phyloP scores from a whole-genome alignment of 1,140 invertebrate genomes.

The Heterodera carotae region DNA sequence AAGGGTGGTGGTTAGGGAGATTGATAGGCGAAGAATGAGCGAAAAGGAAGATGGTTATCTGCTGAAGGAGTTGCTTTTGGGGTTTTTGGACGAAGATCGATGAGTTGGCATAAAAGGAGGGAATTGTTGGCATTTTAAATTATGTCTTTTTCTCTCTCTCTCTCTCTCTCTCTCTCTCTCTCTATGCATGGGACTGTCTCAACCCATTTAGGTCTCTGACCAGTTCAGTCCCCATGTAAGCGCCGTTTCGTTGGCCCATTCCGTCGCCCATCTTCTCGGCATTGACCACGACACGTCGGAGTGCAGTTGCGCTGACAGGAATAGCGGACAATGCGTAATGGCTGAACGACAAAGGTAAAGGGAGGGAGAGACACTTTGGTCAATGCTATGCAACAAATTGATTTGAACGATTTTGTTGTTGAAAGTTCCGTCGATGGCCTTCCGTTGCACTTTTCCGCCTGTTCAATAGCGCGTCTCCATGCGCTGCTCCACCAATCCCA shows the following conservation, averaged over 20 bases:
- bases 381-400: not conserved
- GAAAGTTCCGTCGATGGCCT: not conserved
- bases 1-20: too few relatives aligned
- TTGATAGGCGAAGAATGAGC: too few relatives aligned
- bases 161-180: too few relatives aligned
- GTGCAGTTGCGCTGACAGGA: slow-evolving; percentile 45
- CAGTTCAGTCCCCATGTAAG: slow-evolving; percentile 48
- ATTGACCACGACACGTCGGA: slow-evolving; percentile 61
- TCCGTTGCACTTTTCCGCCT: slow-evolving; percentile 61
- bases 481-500: slow-evolving; percentile 45
- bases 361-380: not conserved
- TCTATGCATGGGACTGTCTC: too few relatives aligned
- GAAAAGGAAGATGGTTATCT: too few relatives aligned
- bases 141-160: too few relatives aligned
- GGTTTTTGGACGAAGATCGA: too few relatives aligned
- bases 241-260: slow-evolving; percentile 56
- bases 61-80: not conserved
- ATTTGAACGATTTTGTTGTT: not conserved
- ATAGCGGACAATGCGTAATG: slow-evolving; percentile 50
- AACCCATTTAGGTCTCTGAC: slow-evolving; percentile 58
- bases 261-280: slow-evolving; percentile 60
- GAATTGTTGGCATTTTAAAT: not conserved
- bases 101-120: not conserved
- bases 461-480: slow-evolving; percentile 58
- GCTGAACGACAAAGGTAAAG: not conserved